A percentile compares a stretch with the other conserved stretches of the same genome.
These are phyloP conservation scores for Poecilia wingei DNA, from an alignment of 2,797 vertebrate genomes.

Conservation along the genomic window DNA sequence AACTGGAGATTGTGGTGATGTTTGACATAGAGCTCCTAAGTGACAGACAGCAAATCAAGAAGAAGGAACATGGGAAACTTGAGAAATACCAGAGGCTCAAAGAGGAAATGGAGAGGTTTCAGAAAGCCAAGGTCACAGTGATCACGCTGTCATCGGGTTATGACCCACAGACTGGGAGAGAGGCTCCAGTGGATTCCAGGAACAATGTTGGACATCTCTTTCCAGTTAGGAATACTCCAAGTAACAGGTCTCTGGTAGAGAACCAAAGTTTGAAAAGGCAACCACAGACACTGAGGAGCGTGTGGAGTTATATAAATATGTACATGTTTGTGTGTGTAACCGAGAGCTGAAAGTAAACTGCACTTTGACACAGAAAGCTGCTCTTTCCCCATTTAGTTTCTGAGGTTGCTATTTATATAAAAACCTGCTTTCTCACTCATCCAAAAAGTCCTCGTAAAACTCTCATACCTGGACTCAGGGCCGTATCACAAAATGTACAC, in stretches of 20 bases:
- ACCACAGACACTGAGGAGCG: background rate
- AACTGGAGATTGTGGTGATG: background rate
- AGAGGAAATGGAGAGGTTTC: background rate
- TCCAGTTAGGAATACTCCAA: background rate
- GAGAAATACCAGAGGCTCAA: background rate
- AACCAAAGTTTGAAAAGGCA: slow-evolving; percentile 4
- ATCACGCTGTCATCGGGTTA: background rate
- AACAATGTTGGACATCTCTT: background rate
- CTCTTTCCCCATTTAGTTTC: slow-evolving; percentile 1
- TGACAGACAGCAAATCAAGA: background rate
- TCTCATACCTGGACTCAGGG: slow-evolving; percentile 30
- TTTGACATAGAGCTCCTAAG: background rate
- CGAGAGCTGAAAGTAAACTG: background rate
- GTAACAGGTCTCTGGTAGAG: background rate
- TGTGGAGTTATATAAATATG: background rate
- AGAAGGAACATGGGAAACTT: background rate
- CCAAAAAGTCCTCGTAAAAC: slow-evolving; percentile 28
- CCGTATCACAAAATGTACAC: slow-evolving; percentile 42
- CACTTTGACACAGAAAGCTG: slow-evolving; percentile 6
- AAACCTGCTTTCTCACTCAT: slow-evolving; percentile 26
- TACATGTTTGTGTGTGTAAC: background rate
- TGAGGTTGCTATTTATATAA: slow-evolving; percentile 29
- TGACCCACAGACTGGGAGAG: background rate
- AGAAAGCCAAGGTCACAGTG: background rate
- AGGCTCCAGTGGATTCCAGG: background rate